Percentiles rank a stretch among this genome's conserved stretches.
phyloP scores from a whole-genome alignment of 2,113 vertebrate genomes.

The Serilophus lunatus region DNA sequence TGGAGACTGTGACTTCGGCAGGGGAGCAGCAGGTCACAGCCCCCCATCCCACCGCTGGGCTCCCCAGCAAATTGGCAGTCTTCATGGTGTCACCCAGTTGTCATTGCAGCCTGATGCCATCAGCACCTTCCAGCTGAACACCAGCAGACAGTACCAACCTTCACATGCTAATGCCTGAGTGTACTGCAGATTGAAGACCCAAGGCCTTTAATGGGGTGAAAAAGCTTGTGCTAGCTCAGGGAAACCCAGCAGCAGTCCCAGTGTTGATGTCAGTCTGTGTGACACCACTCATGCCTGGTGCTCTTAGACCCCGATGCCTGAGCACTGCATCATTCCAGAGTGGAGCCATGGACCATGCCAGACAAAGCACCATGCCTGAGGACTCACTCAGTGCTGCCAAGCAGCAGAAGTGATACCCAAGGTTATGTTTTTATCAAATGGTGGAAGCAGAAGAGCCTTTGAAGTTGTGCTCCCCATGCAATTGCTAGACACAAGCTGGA shows the following conservation, averaged over 20 bases:
- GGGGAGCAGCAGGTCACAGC: neutral
- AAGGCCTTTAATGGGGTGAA: neutral
- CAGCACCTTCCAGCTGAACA: neutral
- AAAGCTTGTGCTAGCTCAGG: neutral
- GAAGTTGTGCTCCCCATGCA: neutral
- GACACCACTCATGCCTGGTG: fast-evolving
- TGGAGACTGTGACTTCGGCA: neutral
- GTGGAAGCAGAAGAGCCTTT: neutral
- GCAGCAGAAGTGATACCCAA: neutral
- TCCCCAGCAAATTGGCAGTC: neutral
- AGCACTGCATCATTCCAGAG: neutral
- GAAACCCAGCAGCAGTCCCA: neutral
- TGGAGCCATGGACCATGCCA: neutral
- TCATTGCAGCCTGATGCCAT: neutral
- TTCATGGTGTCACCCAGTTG: neutral
- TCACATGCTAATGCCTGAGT: neutral
- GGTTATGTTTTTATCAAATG: neutral
- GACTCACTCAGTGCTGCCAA: neutral
- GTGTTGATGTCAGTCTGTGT: neutral
- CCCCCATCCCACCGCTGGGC: neutral
- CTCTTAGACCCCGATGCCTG: fast-evolving
- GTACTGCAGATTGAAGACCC: neutral
- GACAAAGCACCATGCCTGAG: fast-evolving
- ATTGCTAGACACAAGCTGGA: fast-evolving
- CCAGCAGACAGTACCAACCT: neutral